Percentiles rank a stretch among this genome's conserved stretches.
Conservation (phyloP, 2,113 vertebrate species). For the Sitta europaea region DNA sequence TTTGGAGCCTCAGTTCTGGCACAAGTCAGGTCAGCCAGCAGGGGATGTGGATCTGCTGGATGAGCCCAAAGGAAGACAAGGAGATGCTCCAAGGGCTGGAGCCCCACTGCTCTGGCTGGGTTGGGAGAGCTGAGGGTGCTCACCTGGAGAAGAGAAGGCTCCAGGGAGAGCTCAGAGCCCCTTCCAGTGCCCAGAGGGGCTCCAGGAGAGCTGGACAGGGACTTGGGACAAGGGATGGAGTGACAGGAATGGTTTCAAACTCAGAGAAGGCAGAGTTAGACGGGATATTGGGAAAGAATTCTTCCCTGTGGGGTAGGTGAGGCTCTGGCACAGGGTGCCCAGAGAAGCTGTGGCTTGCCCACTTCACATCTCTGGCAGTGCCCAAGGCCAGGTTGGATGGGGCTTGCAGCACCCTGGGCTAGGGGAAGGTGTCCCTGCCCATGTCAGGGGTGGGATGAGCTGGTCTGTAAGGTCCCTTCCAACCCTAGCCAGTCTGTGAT, state of each 20-base stretch:
- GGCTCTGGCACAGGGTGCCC: neutral
- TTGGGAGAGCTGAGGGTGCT: neutral
- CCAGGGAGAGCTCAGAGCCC: neutral
- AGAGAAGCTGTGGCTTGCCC: neutral
- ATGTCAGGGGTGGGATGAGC: neutral
- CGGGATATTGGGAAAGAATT: neutral
- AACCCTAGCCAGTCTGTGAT: neutral
- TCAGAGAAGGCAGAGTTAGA: neutral
- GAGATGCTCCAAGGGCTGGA: neutral
- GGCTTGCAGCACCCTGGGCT: rapidly evolving
- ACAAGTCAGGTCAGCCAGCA: neutral
- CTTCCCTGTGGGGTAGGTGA: rapidly evolving
- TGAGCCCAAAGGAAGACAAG: rapidly evolving
- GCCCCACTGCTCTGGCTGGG: neutral
- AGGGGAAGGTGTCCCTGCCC: neutral
- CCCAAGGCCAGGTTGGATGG: rapidly evolving
- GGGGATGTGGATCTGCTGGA: neutral
- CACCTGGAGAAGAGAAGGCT: neutral
- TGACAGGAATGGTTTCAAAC: neutral
- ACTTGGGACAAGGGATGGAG: rapidly evolving
- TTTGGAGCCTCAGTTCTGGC: neutral
- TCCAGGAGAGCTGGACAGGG: neutral
- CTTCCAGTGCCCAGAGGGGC: rapidly evolving
- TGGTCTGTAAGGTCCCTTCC: neutral
- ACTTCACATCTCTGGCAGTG: neutral